phyloP scores from a whole-genome alignment of 2,888 invertebrate species.

The Pachliopta kotzebuea region DNA sequence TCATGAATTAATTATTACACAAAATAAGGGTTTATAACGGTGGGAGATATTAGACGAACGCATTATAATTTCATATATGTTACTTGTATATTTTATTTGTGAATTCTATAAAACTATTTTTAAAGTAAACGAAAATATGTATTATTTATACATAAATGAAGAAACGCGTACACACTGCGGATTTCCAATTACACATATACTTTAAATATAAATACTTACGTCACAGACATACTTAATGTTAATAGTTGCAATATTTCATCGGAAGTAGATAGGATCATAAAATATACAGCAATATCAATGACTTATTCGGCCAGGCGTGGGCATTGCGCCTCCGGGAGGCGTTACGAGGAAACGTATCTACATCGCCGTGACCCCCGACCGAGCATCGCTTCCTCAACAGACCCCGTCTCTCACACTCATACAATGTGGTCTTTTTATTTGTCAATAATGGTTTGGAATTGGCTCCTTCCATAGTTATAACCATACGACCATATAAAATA shows the following conservation, averaged over 20 bases:
- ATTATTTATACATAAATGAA: too few relatives aligned
- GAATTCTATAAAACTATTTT: too few relatives aligned
- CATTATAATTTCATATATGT: too few relatives aligned
- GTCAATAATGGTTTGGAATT: slow-evolving; percentile 32
- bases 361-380: slow-evolving; percentile 64
- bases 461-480: neutral
- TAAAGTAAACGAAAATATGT: too few relatives aligned
- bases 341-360: slow-evolving; percentile 62
- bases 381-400: slow-evolving; percentile 67
- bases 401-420: slow-evolving; percentile 60
- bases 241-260: slow-evolving; percentile 22
- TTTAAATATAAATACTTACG: too few relatives aligned
- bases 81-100: too few relatives aligned
- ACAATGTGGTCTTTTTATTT: slow-evolving; percentile 48
- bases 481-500: neutral
- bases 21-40: too few relatives aligned
- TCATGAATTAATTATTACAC: too few relatives aligned
- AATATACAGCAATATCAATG: slow-evolving; percentile 33
- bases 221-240: slow-evolving; percentile 3
- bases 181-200: too few relatives aligned
- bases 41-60: too few relatives aligned
- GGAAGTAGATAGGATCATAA: slow-evolving; percentile 21
- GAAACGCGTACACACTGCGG: too few relatives aligned
- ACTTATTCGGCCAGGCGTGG: slow-evolving; percentile 28
- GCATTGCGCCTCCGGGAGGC: slow-evolving; percentile 34